Evolutionary conservation across 2,888 invertebrate species (phyloP), one percentile per base, ranked within the genome.

Genomic region (Melanotus villosus): DNA sequence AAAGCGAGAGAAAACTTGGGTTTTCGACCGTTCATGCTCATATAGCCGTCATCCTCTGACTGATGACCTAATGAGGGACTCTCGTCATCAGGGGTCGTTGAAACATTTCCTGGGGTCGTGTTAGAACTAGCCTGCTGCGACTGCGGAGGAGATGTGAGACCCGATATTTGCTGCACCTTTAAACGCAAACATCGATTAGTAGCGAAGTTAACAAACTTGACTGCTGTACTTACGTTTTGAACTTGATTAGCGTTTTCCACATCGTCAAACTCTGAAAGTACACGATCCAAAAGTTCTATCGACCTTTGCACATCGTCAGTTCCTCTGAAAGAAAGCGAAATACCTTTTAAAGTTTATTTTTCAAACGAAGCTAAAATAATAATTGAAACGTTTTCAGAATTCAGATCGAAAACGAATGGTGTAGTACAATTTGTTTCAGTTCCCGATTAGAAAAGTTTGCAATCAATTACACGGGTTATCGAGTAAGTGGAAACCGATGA

Each of bases 231-330:
- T 75, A 78, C 78, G 54, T 77, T 78, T 73, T 76, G 75, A 86
- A 89, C 86, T 81, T 87, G 87, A 80, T 85, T 85, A 76, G 87
- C 88, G 82, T 87, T 86, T 83, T 89, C 89, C 82, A 89, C 87
- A 84, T 95, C 95, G 89, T 95, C 95, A 88, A 95, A 95, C 87
- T 95, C 95, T 79, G 94, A 94, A 85, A 95, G 88, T 85, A 95
- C 95, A 83, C 93, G 92, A 88, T 95, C 95, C 86, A 95, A 88
- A 80, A 95, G 89, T 86, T 94, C 94, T 87, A 95, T 89, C 78
- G 94, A 94, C 84, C 94, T 91, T 86, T 95, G 94, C 84, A 95
- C 94, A 86, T 95, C 95, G 86, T 94, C 94, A 85, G 91, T 90
- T 86, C 91, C 91, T 84, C 93, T 93, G 89, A 78, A 90, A 90